These are phyloP conservation scores for Drosophila paulistorum DNA, from an alignment of 1,140 invertebrate genomes.

Conservation along the genomic window DNA sequence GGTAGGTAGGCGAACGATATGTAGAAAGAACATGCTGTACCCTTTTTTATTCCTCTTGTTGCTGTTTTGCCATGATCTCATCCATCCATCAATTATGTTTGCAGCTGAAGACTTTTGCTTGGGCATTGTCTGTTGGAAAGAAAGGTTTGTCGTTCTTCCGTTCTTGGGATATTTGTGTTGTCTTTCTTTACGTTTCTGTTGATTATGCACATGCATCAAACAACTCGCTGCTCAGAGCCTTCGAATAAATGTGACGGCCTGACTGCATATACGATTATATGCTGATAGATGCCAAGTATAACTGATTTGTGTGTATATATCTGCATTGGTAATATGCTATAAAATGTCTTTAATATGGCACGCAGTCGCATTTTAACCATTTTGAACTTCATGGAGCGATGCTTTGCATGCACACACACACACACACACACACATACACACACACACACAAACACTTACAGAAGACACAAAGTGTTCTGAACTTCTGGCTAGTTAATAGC, in stretches of 20 bases:
- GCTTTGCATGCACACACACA: conserved; percentile 44
- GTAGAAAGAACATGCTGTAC: conserved; percentile 36
- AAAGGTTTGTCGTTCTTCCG: conserved; percentile 13
- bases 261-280: conserved; percentile 57
- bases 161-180: conserved; percentile 23
- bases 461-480: no score
- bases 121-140: neutral
- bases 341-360: conserved; percentile 75
- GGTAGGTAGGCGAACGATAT: conserved; percentile 58
- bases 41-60: neutral
- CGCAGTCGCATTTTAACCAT: conserved; percentile 40
- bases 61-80: conserved; percentile 36
- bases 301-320: conserved; percentile 78
- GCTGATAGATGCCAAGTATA: conserved; percentile 74
- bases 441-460: neutral
- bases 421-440: neutral
- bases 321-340: conserved; percentile 79
- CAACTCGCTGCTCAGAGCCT: conserved; percentile 45
- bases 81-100: conserved; percentile 75
- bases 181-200: conserved; percentile 47
- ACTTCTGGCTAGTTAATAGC: no score
- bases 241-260: conserved; percentile 62
- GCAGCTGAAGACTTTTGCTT: conserved; percentile 34
- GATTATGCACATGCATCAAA: conserved; percentile 79
- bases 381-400: no score